Evolutionary conservation across 2,797 vertebrate genomes (phyloP), one percentile per base, ranked within the genome.

Genomic region (Falco novaeseelandiae): DNA sequence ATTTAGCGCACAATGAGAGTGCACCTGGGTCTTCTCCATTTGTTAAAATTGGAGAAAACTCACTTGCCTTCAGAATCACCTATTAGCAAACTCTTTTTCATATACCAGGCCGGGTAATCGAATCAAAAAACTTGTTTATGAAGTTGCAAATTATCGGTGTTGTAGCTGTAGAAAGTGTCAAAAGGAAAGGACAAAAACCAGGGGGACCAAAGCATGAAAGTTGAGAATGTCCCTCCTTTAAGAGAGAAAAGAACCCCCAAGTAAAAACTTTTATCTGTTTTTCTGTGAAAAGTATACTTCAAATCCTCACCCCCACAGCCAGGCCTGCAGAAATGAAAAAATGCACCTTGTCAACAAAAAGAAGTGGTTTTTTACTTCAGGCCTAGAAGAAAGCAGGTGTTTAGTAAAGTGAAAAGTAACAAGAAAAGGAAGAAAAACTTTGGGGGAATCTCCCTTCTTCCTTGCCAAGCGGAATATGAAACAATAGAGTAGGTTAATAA

Each of bases 21-120:
- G 96, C 98, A 98, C 98, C 98, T 98, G 98, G 96, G 87, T 96
- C 90, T 93, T 97, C 76, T 63, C 83, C 82, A 40, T 93, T 94
- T 85, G 82, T 70, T 97, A 93, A 93, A 95, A 83, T 70, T 82
- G n/a, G 62, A 89, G 87, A 93, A 97, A 96, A 95, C 63, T 96
- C 72, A 69, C 90, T 98, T 90, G 94, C 92, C 83, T 77, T 76
- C 90, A 80, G 94, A 77, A 87, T 93, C 48, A 51, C 69, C 55
- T 79, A 5, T 89, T 69, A 59, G 65, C 11, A 73, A 91, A 71
- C 65, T 81, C 55, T 65, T 83, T 93, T 67, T 86, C 70, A 6
- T 51, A 38, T 27, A 30, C 20, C 12, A 63, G 23, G 14, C 74
- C 54, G 82, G 42, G 27, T 36, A 92, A 96, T 67, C 34, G 76